Base-by-base conservation (phyloP, 2,888 invertebrate species). In the Pyrrhia umbra region DNA sequence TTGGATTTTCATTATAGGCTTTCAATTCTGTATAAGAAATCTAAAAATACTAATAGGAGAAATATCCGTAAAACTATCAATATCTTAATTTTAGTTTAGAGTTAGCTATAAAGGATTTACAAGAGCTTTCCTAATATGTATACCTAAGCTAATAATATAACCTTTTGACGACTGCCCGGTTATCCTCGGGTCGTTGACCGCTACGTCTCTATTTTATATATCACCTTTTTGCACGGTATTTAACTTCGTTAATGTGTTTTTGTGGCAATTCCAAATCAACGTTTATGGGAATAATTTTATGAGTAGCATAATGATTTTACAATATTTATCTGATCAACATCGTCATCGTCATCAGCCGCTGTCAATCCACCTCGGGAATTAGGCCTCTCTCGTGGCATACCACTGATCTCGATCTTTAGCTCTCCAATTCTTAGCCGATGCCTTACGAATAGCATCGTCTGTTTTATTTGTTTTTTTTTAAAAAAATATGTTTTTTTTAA, bases 191-290 rank as follows among this genome's bases (percentile, higher is more conserved):
- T 61, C 70, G 9, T 25, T 69, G 51, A 47, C 62, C 40, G 4
- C 34, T 8, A 15, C 9, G 5, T 39, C 25, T 21, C 49, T 0
- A 1, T 43, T 47, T 37, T 30, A 30, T 9, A 0, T 30, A 30
- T 66, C 30, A 20, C 18, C 20, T 56, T 46, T 40, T 54, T 56
- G 27, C 16, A 47, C 21, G 58, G 42, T 6, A 30, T 58, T 37
- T 47, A 15, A 15, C 45, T 65, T 9, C 9, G 10, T 9, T 15
- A 63, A 45, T 27, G 21, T 10, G 16, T 34, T 51, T 30, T 45
- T 47, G 30, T 15, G 13, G 21, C 25, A 27, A 16, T 34, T n/a
- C 21, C 9, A 10, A n/a, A 20, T 34, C 8, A 6, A 5, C 4
- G n/a, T 49, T 34, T 34, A 10, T 25, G 9, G 15, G 4, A 34